phyloP scores from a whole-genome alignment of 2,888 invertebrate species.

The Cinara cedri region DNA sequence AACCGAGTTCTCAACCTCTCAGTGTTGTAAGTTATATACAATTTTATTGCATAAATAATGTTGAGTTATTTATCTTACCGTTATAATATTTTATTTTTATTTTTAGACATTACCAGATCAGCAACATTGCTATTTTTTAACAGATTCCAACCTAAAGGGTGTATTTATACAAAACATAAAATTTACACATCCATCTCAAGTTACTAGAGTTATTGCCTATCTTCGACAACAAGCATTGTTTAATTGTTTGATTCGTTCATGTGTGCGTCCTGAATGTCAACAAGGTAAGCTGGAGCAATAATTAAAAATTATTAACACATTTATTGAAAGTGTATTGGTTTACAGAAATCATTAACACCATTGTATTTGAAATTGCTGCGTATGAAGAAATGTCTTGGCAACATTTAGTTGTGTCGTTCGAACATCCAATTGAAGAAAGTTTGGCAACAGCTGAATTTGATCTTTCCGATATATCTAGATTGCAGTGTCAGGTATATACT shows the following conservation, averaged over 20 bases:
- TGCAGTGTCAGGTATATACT: conserved; percentile 79
- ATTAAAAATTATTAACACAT: neutral
- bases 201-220: conserved; percentile 82
- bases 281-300: conserved; percentile 69
- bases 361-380: conserved; percentile 78
- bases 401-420: conserved; percentile 86
- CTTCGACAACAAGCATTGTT: conserved; percentile 90
- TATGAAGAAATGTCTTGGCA: conserved; percentile 74
- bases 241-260: conserved; percentile 86
- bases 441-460: conserved; percentile 92
- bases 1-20: conserved; percentile 52
- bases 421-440: conserved; percentile 90
- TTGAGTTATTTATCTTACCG: neutral
- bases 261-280: conserved; percentile 81
- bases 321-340: conserved; percentile 36
- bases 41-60: neutral
- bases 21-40: conserved; percentile 41
- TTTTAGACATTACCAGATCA: conserved; percentile 87
- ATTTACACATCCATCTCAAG: conserved; percentile 92
- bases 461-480: conserved; percentile 78
- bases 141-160: conserved; percentile 80
- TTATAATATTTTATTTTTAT: conserved; percentile 53
- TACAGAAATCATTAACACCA: conserved; percentile 63
- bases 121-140: conserved; percentile 91
- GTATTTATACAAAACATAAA: conserved; percentile 81